Evolutionary conservation across 2,113 vertebrate species (phyloP).

Genomic region (Protobothrops mucrosquamatus): DNA sequence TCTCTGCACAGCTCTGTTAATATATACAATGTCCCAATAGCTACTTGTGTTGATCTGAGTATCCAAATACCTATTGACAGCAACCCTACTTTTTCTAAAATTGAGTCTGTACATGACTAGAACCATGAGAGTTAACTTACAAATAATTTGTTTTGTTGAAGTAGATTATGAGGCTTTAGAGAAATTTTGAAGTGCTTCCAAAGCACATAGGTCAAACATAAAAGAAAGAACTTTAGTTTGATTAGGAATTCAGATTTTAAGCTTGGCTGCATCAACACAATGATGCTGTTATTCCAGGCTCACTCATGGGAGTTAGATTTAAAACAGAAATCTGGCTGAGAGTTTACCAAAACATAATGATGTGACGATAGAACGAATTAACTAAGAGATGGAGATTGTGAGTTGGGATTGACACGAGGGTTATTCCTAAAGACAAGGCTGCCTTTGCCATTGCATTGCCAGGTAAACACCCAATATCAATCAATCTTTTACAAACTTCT

Average conservation of each 20-base stretch:
- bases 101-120: neutral
- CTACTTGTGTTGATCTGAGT: conserved; percentile 6
- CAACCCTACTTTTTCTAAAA: neutral
- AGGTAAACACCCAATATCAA: neutral
- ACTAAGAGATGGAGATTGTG: neutral
- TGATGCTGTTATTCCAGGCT: conserved; percentile 18
- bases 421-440: neutral
- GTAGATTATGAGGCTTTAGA: neutral
- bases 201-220: neutral
- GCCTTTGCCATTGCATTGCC: neutral
- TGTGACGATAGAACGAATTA: neutral
- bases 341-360: neutral
- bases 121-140: neutral
- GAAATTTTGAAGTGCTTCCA: conserved; percentile 17
- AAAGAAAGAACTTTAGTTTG: neutral
- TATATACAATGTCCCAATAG: neutral
- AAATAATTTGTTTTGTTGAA: conserved; percentile 30
- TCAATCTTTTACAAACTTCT: conserved; percentile 2
- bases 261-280: conserved; percentile 35
- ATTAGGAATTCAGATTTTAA: conserved; percentile 35
- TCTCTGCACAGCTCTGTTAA: neutral
- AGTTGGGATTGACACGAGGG: neutral
- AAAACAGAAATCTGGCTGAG: conserved; percentile 28
- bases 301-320: conserved; percentile 28
- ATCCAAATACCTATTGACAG: neutral